Base-by-base conservation (phyloP, 2,797 vertebrate species). In the Lophotriccus pileatus region DNA sequence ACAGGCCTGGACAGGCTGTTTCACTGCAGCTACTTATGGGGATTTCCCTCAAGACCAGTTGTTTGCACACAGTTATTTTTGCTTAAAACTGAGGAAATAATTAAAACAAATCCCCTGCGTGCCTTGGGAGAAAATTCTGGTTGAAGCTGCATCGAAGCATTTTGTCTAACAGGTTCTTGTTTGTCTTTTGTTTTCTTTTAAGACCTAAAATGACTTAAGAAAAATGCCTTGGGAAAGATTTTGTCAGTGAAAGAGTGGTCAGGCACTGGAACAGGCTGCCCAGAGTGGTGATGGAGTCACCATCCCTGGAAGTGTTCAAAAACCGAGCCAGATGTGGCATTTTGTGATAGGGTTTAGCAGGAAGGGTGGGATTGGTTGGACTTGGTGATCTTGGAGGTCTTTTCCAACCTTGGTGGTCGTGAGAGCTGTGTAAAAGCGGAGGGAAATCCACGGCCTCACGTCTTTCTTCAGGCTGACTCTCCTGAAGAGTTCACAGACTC, bases 31-130 rank as follows among this genome's bases (percentile, higher is more conserved):
- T 81, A 63, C 66, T 84, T 84, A n/a, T 1, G 3, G 43, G 37
- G 15, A 47, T 46, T 75, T 87, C 41, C 79, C 78, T 90, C 68
- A 56, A 94, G 87, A 78, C 84, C 37, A 32, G 59, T 92, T 96
- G 87, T 96, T 97, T 95, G 59, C 32, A 58, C 86, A 78, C 85
- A 93, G 84, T 95, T 91, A 93, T 85, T 95, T 97, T 96, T 95
- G 91, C 78, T 96, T 96, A 94, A 96, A 97, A 86, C 41, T 69
- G 56, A 92, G 87, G 63, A 95, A 96, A 96, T 96, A 93, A 97
- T 97, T 93, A 95, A 92, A 96, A 91, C 74, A 94, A 97, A 95
- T 85, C 90, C 86, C 90, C 34, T 67, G 73, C 34, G 81, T 73
- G 89, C 86, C 23, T 62, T 62, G 50, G 86, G 84, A 93, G 55